phyloP scores from a whole-genome alignment of 53 echinoderm and acorn worm genomes.

The Stichopus horrens region DNA sequence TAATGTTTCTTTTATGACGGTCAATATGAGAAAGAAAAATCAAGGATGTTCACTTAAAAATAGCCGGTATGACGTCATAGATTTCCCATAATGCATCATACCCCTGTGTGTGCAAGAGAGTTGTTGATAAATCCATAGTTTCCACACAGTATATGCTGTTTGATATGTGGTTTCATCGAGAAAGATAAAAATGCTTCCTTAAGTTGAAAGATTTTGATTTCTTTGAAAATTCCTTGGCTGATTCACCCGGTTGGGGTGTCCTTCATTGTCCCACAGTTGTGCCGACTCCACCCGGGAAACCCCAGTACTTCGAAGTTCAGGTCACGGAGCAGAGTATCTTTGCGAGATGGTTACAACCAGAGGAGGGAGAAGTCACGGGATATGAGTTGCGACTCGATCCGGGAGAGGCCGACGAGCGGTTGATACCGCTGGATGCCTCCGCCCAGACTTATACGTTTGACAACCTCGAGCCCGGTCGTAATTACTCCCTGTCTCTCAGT shows the following conservation, averaged over 20 bases:
- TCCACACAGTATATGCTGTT: too few relatives aligned
- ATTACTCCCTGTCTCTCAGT: conserved; percentile 8
- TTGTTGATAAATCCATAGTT: too few relatives aligned
- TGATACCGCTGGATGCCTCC: not conserved
- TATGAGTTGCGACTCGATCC: conserved; percentile 2
- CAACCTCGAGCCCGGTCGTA: conserved; percentile 3
- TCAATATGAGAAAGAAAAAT: too few relatives aligned
- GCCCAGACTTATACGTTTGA: conserved; percentile 2
- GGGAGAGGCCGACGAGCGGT: not conserved
- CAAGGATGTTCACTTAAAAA: too few relatives aligned
- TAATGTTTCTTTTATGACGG: too few relatives aligned
- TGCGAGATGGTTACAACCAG: conserved; percentile 20
- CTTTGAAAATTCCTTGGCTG: too few relatives aligned
- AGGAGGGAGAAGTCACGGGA: not conserved
- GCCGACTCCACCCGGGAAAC: not conserved
- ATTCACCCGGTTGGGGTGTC: not conserved
- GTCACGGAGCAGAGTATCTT: not conserved
- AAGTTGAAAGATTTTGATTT: too few relatives aligned
- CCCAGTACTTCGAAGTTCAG: not conserved
- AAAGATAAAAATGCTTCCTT: too few relatives aligned
- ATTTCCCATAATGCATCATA: too few relatives aligned
- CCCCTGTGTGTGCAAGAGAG: too few relatives aligned
- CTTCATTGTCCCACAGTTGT: not conserved
- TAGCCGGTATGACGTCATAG: too few relatives aligned
- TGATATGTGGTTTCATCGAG: too few relatives aligned